Conservation (phyloP, 1,140 invertebrate species). For the Caenorhabditis briggsae region DNA sequence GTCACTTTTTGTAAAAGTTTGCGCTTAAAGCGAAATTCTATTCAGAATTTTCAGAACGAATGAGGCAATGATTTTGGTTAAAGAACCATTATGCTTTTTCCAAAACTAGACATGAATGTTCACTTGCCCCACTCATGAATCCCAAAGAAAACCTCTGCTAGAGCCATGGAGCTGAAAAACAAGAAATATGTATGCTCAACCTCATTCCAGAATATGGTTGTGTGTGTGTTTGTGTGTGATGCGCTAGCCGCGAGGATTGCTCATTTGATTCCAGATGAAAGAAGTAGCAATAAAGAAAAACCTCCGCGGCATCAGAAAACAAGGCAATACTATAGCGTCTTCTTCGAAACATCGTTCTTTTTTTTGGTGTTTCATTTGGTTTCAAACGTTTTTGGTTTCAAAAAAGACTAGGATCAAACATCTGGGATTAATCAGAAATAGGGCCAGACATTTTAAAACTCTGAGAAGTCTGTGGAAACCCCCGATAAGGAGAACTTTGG, state of each 20-base stretch:
- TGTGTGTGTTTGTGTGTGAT: neutral
- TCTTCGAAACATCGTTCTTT: neutral
- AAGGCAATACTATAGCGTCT: neutral
- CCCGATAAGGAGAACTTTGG: too few relatives aligned
- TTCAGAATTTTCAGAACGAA: neutral
- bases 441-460: too few relatives aligned
- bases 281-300: neutral
- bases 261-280: conserved; percentile 4
- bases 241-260: neutral
- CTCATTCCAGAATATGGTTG: neutral
- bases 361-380: neutral
- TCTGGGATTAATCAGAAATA: neutral
- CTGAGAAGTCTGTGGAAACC: too few relatives aligned
- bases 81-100: neutral
- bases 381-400: neutral
- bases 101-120: neutral
- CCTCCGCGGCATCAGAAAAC: neutral
- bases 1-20: neutral
- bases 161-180: neutral
- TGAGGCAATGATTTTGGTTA: neutral
- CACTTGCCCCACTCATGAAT: neutral
- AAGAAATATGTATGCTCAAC: neutral
- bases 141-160: neutral
- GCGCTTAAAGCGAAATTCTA: neutral
- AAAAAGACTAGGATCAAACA: neutral